A percentile compares a stretch with the other conserved stretches of the same genome.
Evolutionary conservation across 2,888 invertebrate genomes (phyloP).

Genomic region (Onthophagus sagittarius): DNA sequence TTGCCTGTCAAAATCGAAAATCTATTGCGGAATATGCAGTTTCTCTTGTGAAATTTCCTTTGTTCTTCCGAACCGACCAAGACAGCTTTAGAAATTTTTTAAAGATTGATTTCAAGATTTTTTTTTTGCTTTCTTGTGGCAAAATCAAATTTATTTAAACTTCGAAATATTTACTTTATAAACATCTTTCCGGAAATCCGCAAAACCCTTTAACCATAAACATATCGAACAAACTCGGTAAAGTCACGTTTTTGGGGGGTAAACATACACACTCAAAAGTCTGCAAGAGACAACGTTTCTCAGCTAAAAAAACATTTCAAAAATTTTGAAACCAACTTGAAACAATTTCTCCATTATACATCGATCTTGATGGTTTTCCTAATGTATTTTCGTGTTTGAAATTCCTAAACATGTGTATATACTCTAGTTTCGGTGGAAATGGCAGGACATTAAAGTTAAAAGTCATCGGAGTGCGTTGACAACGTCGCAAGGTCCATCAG

Average conservation of each 20-base stretch:
- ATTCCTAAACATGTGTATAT: neutral
- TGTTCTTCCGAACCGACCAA: constrained; percentile 25
- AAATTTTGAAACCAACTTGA: too few relatives aligned
- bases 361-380: neutral
- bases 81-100: neutral
- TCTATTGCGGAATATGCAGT: constrained; percentile 44
- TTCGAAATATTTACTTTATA: neutral
- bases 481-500: neutral
- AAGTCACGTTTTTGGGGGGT: neutral
- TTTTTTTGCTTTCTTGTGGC: neutral
- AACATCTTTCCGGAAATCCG: neutral
- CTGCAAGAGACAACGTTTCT: neutral
- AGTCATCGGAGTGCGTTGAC: neutral
- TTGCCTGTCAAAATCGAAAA: constrained; percentile 45
- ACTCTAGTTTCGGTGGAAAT: neutral
- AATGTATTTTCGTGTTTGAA: neutral
- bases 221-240: neutral
- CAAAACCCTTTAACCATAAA: neutral
- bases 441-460: neutral
- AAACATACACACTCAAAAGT: neutral
- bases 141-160: neutral
- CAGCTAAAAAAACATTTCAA: neutral
- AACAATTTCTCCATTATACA: too few relatives aligned
- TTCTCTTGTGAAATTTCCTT: constrained; percentile 32
- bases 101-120: neutral